These are phyloP conservation scores for Echinometra lucunter DNA, from an alignment of 53 echinoderm and acorn worm genomes.

Conservation along the genomic window DNA sequence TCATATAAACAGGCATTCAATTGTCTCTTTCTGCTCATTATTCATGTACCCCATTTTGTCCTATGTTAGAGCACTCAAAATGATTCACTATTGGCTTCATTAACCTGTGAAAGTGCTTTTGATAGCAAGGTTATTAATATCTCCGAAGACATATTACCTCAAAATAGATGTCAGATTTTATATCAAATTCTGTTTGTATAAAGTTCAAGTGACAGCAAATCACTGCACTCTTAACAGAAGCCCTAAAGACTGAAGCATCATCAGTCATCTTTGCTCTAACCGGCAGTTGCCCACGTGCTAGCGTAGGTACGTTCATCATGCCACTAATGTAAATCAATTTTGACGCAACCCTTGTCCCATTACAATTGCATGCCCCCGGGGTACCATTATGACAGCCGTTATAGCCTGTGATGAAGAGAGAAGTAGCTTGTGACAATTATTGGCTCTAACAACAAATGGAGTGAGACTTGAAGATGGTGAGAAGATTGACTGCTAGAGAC, in stretches of 20 bases:
- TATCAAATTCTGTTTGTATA: neutral
- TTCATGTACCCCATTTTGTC: neutral
- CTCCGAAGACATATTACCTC: neutral
- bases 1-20: neutral
- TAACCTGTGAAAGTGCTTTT: neutral
- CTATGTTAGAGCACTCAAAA: neutral
- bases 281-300: constrained; percentile 41
- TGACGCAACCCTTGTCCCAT: constrained; percentile 56
- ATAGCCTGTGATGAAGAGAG: constrained; percentile 44
- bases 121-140: neutral
- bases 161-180: neutral
- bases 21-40: neutral
- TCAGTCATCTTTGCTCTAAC: neutral
- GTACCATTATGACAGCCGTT: constrained; percentile 55
- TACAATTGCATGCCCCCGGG: constrained; percentile 58
- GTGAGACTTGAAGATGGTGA: constrained; percentile 36
- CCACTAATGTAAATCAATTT: constrained; percentile 62
- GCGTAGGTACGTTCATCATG: constrained; percentile 56
- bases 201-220: neutral
- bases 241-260: constrained; percentile 8
- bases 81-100: no score
- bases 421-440: constrained; percentile 46
- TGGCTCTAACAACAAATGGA: constrained; percentile 31
- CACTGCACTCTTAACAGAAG: neutral
- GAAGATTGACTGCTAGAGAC: constrained; percentile 26